phyloP scores from a whole-genome alignment of 2,888 invertebrate genomes.

The Bombylius major region DNA sequence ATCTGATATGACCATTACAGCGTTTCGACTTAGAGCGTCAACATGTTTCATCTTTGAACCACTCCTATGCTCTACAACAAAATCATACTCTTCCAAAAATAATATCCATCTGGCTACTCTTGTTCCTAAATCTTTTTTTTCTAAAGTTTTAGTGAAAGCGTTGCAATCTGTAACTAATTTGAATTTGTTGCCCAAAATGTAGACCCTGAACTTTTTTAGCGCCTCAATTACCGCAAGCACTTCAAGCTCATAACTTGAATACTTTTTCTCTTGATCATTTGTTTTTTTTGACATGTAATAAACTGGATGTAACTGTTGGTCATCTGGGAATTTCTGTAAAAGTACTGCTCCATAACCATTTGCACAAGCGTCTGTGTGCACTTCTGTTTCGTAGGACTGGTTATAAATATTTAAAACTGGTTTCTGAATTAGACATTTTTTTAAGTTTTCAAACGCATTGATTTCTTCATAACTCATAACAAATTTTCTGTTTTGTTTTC shows the following conservation, averaged over 20 bases:
- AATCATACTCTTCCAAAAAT: too few relatives aligned
- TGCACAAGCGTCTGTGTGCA: constrained; percentile 1
- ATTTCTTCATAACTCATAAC: not conserved
- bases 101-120: too few relatives aligned
- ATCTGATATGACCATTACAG: too few relatives aligned
- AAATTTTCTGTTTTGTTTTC: not conserved
- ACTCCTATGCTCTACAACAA: too few relatives aligned
- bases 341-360: not conserved
- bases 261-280: constrained; percentile 18
- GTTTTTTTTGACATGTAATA: constrained; percentile 19
- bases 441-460: not conserved
- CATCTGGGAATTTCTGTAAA: constrained; percentile 13
- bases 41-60: too few relatives aligned
- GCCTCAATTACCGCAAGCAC: constrained; percentile 5
- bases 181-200: constrained; percentile 6
- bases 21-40: too few relatives aligned
- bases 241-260: constrained; percentile 7
- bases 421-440: constrained; percentile 2
- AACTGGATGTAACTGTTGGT: not conserved
- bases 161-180: too few relatives aligned
- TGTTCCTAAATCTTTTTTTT: too few relatives aligned
- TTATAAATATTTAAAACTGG: constrained; percentile 5
- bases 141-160: too few relatives aligned
- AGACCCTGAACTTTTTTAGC: not conserved
- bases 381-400: too few relatives aligned